These are phyloP conservation scores for Carcinoscorpius rotundicauda DNA, from an alignment of 1,140 invertebrate species.

Conservation along the genomic window DNA sequence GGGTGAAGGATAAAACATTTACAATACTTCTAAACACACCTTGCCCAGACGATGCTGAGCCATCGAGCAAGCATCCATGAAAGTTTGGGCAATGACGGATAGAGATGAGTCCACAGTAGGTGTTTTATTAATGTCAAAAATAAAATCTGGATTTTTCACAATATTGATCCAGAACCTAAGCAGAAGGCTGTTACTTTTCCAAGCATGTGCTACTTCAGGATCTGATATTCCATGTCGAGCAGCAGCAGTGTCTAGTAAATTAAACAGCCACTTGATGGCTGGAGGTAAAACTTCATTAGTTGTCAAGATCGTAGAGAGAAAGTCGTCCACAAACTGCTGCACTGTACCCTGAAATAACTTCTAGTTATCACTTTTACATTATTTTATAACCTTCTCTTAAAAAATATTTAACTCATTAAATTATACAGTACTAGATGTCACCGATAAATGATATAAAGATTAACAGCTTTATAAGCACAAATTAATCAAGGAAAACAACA, in stretches of 20 bases:
- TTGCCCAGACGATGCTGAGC: constrained; percentile 78
- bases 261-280: constrained; percentile 92
- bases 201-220: constrained; percentile 83
- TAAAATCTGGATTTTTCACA: constrained; percentile 92
- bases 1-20: no score
- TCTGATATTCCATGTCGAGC: constrained; percentile 66
- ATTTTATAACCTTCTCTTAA: not conserved
- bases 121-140: constrained; percentile 91
- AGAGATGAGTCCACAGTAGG: constrained; percentile 79
- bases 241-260: constrained; percentile 83
- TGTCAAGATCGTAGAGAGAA: constrained; percentile 75
- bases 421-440: no score
- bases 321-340: constrained; percentile 93
- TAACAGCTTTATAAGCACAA: no score
- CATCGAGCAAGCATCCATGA: constrained; percentile 89
- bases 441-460: no score
- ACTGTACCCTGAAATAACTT: constrained; percentile 54
- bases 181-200: constrained; percentile 92
- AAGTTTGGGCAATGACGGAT: constrained; percentile 87
- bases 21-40: constrained; percentile 15
- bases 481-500: no score
- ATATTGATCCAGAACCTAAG: constrained; percentile 93
- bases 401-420: not conserved
- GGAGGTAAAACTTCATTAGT: constrained; percentile 71
- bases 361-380: no score